phyloP scores from a whole-genome alignment of 2,113 vertebrate species.

The Rhinogobius similis region DNA sequence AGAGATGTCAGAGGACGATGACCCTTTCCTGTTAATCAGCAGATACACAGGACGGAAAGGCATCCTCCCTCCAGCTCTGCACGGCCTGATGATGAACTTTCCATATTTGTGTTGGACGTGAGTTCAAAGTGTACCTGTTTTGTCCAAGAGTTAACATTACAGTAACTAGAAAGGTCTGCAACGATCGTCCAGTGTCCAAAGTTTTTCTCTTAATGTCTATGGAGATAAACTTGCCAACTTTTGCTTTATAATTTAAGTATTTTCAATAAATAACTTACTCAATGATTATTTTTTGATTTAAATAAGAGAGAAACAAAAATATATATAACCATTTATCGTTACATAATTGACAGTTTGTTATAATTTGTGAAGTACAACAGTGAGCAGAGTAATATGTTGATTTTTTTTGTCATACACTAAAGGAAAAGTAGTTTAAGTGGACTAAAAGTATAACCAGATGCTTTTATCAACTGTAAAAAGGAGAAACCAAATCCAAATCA shows the following conservation, averaged over 20 bases:
- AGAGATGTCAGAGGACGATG: conserved; percentile 68
- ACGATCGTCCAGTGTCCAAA: background rate
- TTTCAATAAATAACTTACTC: background rate
- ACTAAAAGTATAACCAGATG: too few species aligned
- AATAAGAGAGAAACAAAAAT: background rate
- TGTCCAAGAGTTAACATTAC: conserved; percentile 22
- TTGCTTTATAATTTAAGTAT: background rate
- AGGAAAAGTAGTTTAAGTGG: too few species aligned
- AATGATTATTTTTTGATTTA: background rate
- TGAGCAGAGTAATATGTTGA: too few species aligned
- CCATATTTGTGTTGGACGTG: conserved; percentile 71
- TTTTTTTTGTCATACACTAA: too few species aligned
- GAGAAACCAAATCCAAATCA: too few species aligned
- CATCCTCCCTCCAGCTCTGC: conserved; percentile 58
- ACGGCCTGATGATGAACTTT: conserved; percentile 57
- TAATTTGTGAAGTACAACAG: too few species aligned
- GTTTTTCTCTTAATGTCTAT: too few species aligned
- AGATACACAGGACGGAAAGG: conserved; percentile 55
- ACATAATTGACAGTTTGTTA: too few species aligned
- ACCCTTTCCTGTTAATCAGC: conserved; percentile 68
- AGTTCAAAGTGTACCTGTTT: conserved; percentile 42
- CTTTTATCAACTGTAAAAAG: too few species aligned
- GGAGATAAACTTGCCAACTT: too few species aligned
- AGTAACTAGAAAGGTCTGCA: background rate
- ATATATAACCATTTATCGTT: too few species aligned